A percentile compares a stretch with the other conserved stretches of the same genome.
phyloP scores from a whole-genome alignment of 2,888 invertebrate species.

The Lasioglossum morio region DNA sequence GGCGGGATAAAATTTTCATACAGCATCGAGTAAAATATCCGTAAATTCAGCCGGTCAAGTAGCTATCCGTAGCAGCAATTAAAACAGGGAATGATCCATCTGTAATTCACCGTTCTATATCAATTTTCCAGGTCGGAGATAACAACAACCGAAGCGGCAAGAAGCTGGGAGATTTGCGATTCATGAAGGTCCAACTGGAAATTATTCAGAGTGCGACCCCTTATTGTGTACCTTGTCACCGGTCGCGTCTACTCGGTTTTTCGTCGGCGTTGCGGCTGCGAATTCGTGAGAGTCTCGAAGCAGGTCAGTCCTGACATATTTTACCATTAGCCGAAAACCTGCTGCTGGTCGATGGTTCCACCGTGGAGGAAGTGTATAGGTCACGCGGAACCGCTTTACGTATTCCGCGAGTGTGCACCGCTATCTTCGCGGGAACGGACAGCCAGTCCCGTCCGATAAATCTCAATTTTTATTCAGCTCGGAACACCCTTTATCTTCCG shows the following conservation, averaged over 20 bases:
- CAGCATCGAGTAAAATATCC: background rate
- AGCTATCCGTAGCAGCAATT: background rate
- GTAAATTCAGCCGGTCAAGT: no score
- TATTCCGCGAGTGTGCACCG: slow-evolving; percentile 12
- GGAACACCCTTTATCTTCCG: slow-evolving; percentile 43
- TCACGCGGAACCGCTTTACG: slow-evolving; percentile 17
- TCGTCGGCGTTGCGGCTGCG: background rate
- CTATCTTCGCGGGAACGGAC: slow-evolving; percentile 14
- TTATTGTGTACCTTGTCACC: background rate
- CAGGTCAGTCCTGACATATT: slow-evolving; percentile 11
- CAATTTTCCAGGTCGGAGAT: background rate
- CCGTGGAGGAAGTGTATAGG: background rate
- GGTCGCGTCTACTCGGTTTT: background rate
- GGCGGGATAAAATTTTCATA: background rate
- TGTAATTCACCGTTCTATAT: background rate
- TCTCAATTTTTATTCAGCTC: slow-evolving; percentile 53
- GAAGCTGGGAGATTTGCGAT: background rate
- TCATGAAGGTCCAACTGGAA: background rate
- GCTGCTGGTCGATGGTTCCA: background rate
- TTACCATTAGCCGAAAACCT: slow-evolving; percentile 22
- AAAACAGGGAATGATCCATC: background rate
- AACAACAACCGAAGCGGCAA: background rate
- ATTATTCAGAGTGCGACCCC: background rate
- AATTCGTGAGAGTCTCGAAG: background rate
- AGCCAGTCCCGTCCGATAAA: slow-evolving; percentile 37